Evolutionary conservation across 2,113 vertebrate genomes (phyloP), one percentile per base, ranked within the genome.

Genomic region (Oreotrochilus melanogaster): DNA sequence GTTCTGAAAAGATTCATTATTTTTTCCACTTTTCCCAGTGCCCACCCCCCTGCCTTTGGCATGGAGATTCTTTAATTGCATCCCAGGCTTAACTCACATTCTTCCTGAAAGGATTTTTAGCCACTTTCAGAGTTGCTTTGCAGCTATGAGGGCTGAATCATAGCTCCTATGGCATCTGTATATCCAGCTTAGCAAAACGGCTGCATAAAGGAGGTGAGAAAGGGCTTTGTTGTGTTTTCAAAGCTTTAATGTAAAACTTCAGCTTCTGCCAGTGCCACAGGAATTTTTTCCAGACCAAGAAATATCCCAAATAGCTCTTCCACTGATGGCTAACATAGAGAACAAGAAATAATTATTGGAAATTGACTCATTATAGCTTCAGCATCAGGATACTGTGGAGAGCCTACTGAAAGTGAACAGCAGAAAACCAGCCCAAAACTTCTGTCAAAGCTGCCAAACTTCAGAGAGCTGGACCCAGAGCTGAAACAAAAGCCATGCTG

Each of bases 231-330:
- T 89, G 27, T 67, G 47, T 23, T 88, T 91, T 91, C 69, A 93
- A 73, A 86, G 47, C 39, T 85, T 74, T 2, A 1, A n/a, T 82
- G 73, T 57, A 67, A 76, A 88, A 95, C 53, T 80, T 84, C 54
- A 60, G 31, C 35, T 84, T 69, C 57, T 81, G 61, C 28, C 39
- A 58, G 31, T 70, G 62, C 21, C 37, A 83, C 8, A 1, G 71
- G 39, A 93, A 69, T 92, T 90, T 90, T 90, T 95, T 92, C 53
- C 67, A 79, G 58, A 56, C 23, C 30, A 93, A 66, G 43, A 94
- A 89, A 67, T 14, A 92, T 43, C 48, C 82, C 57, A 67, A 93
- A 87, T 25, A 91, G 62, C 39, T 72, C 14, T 88, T 86, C 28
- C 61, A 70, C n/a, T 86, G 45, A 37, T 37, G n/a, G n/a, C 21